Evolutionary conservation across 30 jellyfish, hydroid and myxozoan species (phyloP).

Genomic region (Morbakka virulenta): DNA sequence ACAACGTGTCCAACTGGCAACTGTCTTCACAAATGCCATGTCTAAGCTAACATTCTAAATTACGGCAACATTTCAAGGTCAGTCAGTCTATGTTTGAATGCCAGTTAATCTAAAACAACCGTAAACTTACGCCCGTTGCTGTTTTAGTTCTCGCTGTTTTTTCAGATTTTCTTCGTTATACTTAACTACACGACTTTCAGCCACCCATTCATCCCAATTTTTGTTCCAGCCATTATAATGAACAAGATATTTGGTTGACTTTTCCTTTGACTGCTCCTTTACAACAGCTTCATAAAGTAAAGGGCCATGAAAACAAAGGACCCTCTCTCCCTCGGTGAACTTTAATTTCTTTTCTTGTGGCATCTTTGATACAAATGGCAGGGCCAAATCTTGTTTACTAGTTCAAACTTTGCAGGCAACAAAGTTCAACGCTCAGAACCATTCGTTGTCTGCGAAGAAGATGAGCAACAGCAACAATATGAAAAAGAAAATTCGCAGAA

Average conservation of each 20-base stretch:
- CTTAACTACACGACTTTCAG: constrained; percentile 93
- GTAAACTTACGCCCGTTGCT: constrained; percentile 84
- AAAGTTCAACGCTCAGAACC: no score
- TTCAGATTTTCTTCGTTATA: constrained; percentile 85
- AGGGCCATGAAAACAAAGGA: constrained; percentile 93
- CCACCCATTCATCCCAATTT: constrained; percentile 99
- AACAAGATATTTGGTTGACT: constrained; percentile 70
- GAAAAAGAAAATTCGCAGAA: no score
- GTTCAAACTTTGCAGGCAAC: no score
- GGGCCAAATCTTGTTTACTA: no score
- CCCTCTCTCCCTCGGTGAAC: constrained; percentile 92
- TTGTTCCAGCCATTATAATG: constrained; percentile 98
- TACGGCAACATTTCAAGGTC: neutral
- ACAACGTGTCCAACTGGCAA: neutral
- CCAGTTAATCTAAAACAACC: no score
- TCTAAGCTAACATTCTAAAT: neutral
- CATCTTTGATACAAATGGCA: constrained; percentile 3
- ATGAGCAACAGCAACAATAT: no score
- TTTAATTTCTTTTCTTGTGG: constrained; percentile 68
- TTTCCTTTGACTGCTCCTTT: constrained; percentile 70
- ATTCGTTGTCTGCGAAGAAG: no score
- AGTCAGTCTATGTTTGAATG: no score
- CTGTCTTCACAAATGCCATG: neutral
- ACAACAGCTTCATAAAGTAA: constrained; percentile 87
- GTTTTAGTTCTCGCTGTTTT: constrained; percentile 88